Percentiles rank a stretch among this genome's conserved stretches.
Evolutionary conservation across 2,888 invertebrate species (phyloP).

Genomic region (Thumatha senex): DNA sequence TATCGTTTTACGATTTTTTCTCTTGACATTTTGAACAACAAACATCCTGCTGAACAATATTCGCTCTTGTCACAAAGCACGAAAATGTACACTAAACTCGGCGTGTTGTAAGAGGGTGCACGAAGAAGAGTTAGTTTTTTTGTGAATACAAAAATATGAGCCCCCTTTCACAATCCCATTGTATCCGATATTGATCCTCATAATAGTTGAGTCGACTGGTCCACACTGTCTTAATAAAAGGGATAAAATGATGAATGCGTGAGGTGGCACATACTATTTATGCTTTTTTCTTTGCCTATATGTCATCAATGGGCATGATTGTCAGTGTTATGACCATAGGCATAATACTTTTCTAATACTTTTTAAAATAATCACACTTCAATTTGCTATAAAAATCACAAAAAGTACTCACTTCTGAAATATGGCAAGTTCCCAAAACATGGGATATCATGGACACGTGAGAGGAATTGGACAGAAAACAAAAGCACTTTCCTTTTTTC

Average conservation of each 20-base stretch:
- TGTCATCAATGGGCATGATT: too few species aligned
- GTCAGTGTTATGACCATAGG: too few species aligned
- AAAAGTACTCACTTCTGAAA: too few species aligned
- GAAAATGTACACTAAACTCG: conserved; percentile 46
- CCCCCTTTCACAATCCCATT: conserved; percentile 82
- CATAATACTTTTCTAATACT: too few species aligned
- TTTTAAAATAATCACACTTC: too few species aligned
- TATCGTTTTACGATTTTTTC: conserved; percentile 53
- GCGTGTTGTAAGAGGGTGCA: conserved; percentile 50
- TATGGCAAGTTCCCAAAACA: too few species aligned
- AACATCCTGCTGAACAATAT: conserved; percentile 59
- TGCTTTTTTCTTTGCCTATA: background rate
- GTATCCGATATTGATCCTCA: conserved; percentile 80
- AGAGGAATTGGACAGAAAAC: too few species aligned
- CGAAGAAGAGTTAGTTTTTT: conserved; percentile 77
- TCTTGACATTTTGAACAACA: conserved; percentile 67
- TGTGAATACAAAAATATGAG: conserved; percentile 83
- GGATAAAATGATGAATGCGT: conserved; percentile 64
- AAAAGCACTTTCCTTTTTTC: too few species aligned
- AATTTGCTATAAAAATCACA: too few species aligned
- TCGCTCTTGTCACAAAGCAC: conserved; percentile 54
- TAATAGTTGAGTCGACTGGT: conserved; percentile 78
- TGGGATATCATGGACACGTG: too few species aligned
- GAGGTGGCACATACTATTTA: conserved; percentile 13
- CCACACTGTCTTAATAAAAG: conserved; percentile 72